Evolutionary conservation across 2,113 vertebrate genomes (phyloP).

Genomic region (Centropristis striata): DNA sequence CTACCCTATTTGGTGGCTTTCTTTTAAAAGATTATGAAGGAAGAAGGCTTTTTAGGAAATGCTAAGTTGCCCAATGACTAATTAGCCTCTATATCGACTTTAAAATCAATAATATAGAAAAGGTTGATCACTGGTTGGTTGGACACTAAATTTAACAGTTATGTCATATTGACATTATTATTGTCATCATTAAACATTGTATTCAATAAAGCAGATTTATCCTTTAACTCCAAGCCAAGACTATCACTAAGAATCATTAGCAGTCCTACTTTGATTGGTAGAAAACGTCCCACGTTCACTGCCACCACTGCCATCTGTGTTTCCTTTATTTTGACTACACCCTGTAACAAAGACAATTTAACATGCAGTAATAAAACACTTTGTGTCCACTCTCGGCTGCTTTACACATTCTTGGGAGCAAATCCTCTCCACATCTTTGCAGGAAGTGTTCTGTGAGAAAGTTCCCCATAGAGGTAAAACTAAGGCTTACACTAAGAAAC

Average conservation of each 20-base stretch:
- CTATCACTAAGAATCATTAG: background rate
- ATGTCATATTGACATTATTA: background rate
- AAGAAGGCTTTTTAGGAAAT: too few species aligned
- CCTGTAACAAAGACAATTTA: constrained; percentile 49
- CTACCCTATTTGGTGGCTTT: too few species aligned
- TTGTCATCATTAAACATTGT: background rate
- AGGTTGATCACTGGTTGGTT: too few species aligned
- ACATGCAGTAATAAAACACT: constrained; percentile 68
- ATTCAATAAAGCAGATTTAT: background rate
- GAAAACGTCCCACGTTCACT: background rate
- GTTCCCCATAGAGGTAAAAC: constrained; percentile 11
- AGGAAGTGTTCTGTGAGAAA: constrained; percentile 7
- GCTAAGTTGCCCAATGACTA: too few species aligned
- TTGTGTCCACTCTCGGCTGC: constrained; percentile 13
- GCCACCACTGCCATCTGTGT: background rate
- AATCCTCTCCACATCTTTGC: constrained; percentile 21
- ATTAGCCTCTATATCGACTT: too few species aligned
- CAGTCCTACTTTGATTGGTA: background rate
- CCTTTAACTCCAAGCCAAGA: background rate
- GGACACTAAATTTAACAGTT: too few species aligned
- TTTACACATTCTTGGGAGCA: constrained; percentile 30
- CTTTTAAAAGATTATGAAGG: too few species aligned
- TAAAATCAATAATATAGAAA: too few species aligned
- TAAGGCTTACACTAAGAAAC: background rate
- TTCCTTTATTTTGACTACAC: constrained; percentile 57